Evolutionary conservation across 2,888 invertebrate genomes (phyloP), one percentile per base, ranked within the genome.

Genomic region (Laothoe populi): DNA sequence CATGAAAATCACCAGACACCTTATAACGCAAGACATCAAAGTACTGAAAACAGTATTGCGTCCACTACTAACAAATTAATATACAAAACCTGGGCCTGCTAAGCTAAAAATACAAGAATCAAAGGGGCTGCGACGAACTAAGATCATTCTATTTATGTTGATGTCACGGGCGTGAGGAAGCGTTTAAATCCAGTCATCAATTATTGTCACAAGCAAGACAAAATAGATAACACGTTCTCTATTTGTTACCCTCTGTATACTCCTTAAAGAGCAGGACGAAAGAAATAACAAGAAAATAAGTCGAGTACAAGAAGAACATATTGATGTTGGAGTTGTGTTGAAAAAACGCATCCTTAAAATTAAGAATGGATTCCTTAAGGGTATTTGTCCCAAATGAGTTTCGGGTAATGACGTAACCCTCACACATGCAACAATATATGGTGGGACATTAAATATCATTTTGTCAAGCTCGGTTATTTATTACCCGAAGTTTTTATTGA

Each of bases 81-180:
- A 87, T 82, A 87, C 86, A 87, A 85, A 90, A 86, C 82, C 82
- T 86, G 78, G 87, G 82, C 83, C 78, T 80, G 82, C 81, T 74
- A 76, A 83, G 84, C 91, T 92, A 91, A 92, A 92, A 91, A 92
- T 92, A 92, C 77, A 74, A 75, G 83, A 90, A 91, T 92, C 92
- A 92, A 92, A 92, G 90, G 91, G 90, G 90, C 87, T 86, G 80
- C 72, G 79, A 79, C 79, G 82, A 84, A 86, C 82, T 87, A 85
- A 88, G 90, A 91, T 88, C 87, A 89, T 88, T 92, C 92, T 92
- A 92, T 92, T 92, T 92, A 90, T 83, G 90, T 90, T 92, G 88
- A 92, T 92, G 92, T 92, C 92, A 91, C 91, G 91, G 91, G 90
- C 92, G 92, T 92, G 92, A 92, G 92, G 92, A 92, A 92, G 92